A percentile compares a stretch with the other conserved stretches of the same genome.
Conservation (phyloP, 2,113 vertebrate species). For the Alligator mississippiensis region DNA sequence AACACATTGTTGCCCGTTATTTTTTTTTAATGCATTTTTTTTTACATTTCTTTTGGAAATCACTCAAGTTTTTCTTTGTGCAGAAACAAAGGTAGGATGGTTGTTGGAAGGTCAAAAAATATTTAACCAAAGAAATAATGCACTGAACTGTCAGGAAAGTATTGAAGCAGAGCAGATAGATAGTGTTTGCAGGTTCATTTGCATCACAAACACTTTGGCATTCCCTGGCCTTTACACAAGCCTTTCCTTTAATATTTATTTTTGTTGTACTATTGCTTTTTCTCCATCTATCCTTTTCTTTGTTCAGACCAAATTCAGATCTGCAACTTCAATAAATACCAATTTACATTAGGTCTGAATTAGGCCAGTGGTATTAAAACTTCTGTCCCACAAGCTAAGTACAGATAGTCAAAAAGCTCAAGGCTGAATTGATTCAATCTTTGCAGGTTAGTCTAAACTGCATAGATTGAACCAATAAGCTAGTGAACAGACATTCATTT, state of each 20-base stretch:
- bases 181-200: conserved; percentile 34
- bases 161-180: conserved; percentile 25
- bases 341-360: neutral
- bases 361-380: neutral
- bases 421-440: no score
- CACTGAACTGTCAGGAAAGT: conserved; percentile 2
- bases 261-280: conserved; percentile 1
- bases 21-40: conserved; percentile 1
- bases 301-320: conserved; percentile 8
- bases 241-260: neutral
- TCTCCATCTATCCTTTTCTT: neutral
- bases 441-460: no score
- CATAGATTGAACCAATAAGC: no score
- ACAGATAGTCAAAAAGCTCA: no score
- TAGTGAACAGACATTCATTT: no score
- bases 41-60: neutral
- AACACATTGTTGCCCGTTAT: neutral
- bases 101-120: conserved; percentile 14
- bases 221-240: neutral
- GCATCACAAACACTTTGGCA: neutral
- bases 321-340: neutral
- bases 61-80: neutral
- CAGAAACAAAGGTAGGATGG: conserved; percentile 11
- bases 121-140: conserved; percentile 31
- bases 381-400: neutral